Base-by-base conservation (phyloP, 2,797 vertebrate species). In the Spinus pinus region DNA sequence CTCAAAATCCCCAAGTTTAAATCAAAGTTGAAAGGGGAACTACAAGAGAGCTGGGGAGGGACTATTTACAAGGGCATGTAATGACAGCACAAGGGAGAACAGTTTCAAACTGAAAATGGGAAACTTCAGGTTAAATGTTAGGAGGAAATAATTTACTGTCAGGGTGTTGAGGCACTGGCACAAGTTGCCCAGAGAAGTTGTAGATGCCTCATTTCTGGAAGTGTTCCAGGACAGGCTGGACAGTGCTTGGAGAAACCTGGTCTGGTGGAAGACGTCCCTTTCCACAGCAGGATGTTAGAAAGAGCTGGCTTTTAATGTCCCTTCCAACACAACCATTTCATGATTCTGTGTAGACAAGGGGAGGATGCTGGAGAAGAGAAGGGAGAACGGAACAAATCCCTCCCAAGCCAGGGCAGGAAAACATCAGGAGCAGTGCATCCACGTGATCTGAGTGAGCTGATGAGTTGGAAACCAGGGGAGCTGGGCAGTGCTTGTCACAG, bases 281-380 rank as follows among this genome's bases (percentile, higher is more conserved):
- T 5, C 28, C 49, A 30, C 39, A 14, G 14, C 24, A 50, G 56
- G 31, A 3, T 2, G 0, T 23, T 69, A 62, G 42, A 77, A 50
- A 10, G 10, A 12, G 28, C 27, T 57, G n/a, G 12, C 9, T 37
- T 70, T 69, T 7, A 39, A n/a, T 12, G 37, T 14, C 12, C 31
- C 8, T 39, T 44, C 27, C 42, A 57, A 30, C 5, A 7, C 50
- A 62, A 44, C 56, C 6, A 44, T 57, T 70, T 22, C 3, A 8
- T 35, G 10, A 27, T 9, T 73, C 22, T 41, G 0, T 3, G 15
- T 4, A 47, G 27, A 28, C 35, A 56, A 42, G 16, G 7, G 6
- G 7, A 41, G 7, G 10, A 14, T 60, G 21, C 31, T 60, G 72
- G 41, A 77, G 60, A 62, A 67, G n/a, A 33, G 37, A 33, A 15